Evolutionary conservation across 2,888 invertebrate species (phyloP), one percentile per base, ranked within the genome.

Genomic region (Hecatera dysodea): DNA sequence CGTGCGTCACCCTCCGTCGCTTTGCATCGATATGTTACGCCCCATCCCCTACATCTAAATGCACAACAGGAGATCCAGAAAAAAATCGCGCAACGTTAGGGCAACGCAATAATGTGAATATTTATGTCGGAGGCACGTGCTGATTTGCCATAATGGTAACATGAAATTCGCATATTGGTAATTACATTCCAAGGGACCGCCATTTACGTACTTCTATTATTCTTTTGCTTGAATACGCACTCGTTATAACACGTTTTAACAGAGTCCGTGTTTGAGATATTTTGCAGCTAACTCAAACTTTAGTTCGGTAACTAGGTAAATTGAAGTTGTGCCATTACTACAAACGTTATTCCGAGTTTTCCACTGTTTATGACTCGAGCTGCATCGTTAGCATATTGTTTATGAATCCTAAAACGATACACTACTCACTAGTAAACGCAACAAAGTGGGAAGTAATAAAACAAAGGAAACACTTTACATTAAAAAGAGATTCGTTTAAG

Each of bases 91-190:
- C 88, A 85, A 84, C 89, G 85, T 89, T 89, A 88, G 93, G 92
- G 92, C 88, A 88, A 88, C 88, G 92, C 90, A 93, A 93, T 95
- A 95, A 95, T 94, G 93, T 91, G 94, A 93, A 94, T 94, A 95
- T 95, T 95, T 95, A 95, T 95, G 94, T 89, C 92, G 77, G 70
- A 85, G 93, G 90, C 95, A 95, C 95, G 95, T 95, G 95, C 95
- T 93, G 93, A 93, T 92, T 91, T 90, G 88, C 88, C 84, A 86
- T 92, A 94, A 93, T 93, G 92, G 90, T 87, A 87, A 94, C 93
- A 94, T 90, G 93, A 91, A 94, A 92, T 92, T 90, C 93, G 88
- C 94, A 94, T 95, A 94, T 94, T 91, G 89, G 90, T 95, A 93
- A 95, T 94, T 92, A 90, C 89, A 87, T 89, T 86, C 81, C 71